A percentile compares a stretch with the other conserved stretches of the same genome.
phyloP scores from a whole-genome alignment of 2,113 vertebrate genomes.

The Parus major region DNA sequence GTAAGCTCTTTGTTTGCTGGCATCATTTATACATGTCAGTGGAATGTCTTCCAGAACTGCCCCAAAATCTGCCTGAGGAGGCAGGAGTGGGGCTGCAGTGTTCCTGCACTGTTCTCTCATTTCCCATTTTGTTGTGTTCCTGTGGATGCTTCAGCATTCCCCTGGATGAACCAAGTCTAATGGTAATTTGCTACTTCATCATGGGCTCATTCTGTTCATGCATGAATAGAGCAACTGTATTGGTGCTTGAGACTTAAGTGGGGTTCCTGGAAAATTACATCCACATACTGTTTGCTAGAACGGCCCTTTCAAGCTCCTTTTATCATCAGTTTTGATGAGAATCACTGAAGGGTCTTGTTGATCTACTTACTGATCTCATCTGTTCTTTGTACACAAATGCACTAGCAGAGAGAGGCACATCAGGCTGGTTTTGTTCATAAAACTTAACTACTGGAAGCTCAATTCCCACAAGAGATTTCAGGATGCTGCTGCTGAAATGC shows the following conservation, averaged over 20 bases:
- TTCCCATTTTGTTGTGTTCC: not conserved
- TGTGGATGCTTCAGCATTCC: not conserved
- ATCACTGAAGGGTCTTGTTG: constrained; percentile 6
- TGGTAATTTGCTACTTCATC: constrained; percentile 54
- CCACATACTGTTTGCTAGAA: constrained; percentile 7
- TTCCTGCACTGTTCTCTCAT: not conserved
- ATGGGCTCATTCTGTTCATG: constrained; percentile 34
- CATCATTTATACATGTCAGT: not conserved
- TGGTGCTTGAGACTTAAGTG: not conserved
- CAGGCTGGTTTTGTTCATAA: constrained; percentile 1
- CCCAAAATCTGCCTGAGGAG: not conserved
- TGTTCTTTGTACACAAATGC: not conserved
- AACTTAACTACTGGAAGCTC: constrained; percentile 7
- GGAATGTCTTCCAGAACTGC: not conserved
- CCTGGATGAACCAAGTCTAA: constrained; percentile 4
- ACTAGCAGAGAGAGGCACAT: not conserved
- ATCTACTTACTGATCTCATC: constrained; percentile 17
- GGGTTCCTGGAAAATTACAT: constrained; percentile 42
- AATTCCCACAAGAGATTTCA: not conserved
- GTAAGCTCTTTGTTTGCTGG: constrained; percentile 57
- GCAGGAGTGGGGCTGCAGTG: not conserved
- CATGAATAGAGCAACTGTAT: constrained; percentile 26
- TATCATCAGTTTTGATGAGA: constrained; percentile 30
- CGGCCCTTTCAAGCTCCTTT: constrained; percentile 14
- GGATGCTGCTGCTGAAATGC: not conserved